These are phyloP conservation scores for Cataglyphis cursor DNA, from an alignment of 2,888 invertebrate species.

Conservation along the genomic window DNA sequence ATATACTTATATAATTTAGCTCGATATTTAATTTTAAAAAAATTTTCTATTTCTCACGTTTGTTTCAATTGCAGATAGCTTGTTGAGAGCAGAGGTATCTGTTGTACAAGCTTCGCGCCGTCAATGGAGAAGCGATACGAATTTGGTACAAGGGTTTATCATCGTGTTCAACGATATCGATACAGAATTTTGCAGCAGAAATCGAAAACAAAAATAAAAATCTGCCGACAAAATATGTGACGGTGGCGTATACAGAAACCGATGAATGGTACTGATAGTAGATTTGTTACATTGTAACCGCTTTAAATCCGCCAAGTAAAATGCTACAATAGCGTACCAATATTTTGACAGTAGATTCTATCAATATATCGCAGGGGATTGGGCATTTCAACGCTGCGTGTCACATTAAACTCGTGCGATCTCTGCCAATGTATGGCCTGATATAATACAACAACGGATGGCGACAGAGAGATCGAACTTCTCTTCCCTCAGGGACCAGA, in stretches of 20 bases:
- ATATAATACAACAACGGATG: neutral
- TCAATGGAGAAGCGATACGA: neutral
- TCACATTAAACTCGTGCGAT: neutral
- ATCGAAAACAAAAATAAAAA: neutral
- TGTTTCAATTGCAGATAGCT: neutral
- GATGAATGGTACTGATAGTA: neutral
- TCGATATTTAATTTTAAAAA: neutral
- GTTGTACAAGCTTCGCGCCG: neutral
- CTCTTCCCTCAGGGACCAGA: neutral
- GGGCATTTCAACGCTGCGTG: neutral
- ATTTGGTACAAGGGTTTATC: neutral
- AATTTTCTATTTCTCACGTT: neutral
- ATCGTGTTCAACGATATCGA: slow-evolving; percentile 5
- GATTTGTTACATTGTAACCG: neutral
- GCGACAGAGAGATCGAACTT: neutral
- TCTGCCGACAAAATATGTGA: neutral
- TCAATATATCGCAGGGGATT: neutral
- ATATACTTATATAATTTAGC: neutral
- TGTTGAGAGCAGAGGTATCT: neutral
- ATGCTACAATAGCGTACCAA: neutral
- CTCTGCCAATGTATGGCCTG: neutral
- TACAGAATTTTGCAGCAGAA: neutral
- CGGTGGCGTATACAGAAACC: neutral
- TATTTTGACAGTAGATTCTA: neutral
- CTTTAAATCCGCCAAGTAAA: slow-evolving; percentile 1